Evolutionary conservation across 2,113 vertebrate species (phyloP).

Genomic region (Dolichotis patagonum): DNA sequence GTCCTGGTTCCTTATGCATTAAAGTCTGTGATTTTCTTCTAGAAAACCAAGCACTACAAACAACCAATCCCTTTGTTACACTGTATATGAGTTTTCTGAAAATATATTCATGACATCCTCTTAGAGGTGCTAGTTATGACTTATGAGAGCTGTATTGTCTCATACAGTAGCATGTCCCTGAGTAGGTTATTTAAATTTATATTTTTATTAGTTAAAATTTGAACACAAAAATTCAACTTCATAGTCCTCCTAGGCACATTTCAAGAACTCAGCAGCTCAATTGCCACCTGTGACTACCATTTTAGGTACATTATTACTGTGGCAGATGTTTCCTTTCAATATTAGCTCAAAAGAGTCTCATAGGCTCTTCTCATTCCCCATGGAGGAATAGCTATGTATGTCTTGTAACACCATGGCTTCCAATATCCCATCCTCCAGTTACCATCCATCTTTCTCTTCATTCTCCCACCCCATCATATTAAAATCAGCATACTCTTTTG

Average conservation of each 20-base stretch:
- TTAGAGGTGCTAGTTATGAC: background rate
- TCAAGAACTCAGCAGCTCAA: background rate
- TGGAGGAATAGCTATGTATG: background rate
- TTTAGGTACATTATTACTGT: background rate
- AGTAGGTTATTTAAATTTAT: background rate
- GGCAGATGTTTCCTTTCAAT: fast-evolving
- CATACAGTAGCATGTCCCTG: too few relatives aligned
- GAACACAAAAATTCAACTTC: background rate
- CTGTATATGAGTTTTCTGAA: background rate
- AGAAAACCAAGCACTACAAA: background rate
- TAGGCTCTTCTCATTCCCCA: background rate
- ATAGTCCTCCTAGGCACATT: background rate
- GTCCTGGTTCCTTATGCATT: background rate
- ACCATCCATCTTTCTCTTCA: background rate
- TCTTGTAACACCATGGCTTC: background rate
- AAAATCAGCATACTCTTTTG: background rate
- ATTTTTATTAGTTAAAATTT: background rate
- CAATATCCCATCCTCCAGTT: fast-evolving
- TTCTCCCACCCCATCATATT: background rate
- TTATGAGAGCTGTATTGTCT: background rate
- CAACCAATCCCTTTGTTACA: background rate
- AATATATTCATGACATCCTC: background rate
- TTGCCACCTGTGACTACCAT: fast-evolving
- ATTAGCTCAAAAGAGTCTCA: fast-evolving
- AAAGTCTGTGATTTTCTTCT: background rate